Base-by-base conservation (phyloP, 2,797 vertebrate genomes). In the Alcedo atthis region DNA sequence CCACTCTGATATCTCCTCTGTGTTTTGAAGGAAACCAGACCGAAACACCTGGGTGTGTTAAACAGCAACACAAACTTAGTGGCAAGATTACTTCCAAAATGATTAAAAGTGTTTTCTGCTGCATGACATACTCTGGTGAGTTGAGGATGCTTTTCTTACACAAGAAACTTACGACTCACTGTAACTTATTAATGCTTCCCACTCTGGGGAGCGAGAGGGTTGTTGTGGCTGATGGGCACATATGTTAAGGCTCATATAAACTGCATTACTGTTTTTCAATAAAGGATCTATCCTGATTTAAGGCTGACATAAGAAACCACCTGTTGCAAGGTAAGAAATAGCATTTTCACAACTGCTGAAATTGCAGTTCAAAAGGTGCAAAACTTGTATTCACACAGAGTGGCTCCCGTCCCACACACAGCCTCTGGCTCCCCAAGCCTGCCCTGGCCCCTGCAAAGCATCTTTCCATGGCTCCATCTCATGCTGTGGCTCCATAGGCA, bases 371-470 rank as follows among this genome's bases (percentile, higher is more conserved):
- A 35, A 33, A 40, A 64, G 66, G 24, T 22, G 14, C 4, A 4
- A 76, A 51, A 43, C 10, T 15, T 18, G 12, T 8, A 10, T 43
- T 53, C 45, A 15, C 48, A 15, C 1, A 19, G 46, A 54, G 35
- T 1, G 1, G n/a, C 12, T 73, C 28, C n/a, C 13, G n/a, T 4
- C 10, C 43, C 9, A 6, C 5, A n/a, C 30, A 9, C 0, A 1
- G 32, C 10, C 28, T n/a, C 54, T 8, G 57, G 9, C 8, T 26
- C 8, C n/a, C 14, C 8, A 37, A 62, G 68, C 42, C 58, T 15
- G 10, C 49, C 67, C 61, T 18, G 26, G 20, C 32, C 42, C 26
- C 17, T 33, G 25, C 46, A 63, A 42, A 20, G 18, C 30, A 71
- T 33, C 59, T 28, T 57, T 7, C 19, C 35, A 32, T 2, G 10